Evolutionary conservation across 1,140 invertebrate genomes (phyloP).

Genomic region (Drosophila nikananu): DNA sequence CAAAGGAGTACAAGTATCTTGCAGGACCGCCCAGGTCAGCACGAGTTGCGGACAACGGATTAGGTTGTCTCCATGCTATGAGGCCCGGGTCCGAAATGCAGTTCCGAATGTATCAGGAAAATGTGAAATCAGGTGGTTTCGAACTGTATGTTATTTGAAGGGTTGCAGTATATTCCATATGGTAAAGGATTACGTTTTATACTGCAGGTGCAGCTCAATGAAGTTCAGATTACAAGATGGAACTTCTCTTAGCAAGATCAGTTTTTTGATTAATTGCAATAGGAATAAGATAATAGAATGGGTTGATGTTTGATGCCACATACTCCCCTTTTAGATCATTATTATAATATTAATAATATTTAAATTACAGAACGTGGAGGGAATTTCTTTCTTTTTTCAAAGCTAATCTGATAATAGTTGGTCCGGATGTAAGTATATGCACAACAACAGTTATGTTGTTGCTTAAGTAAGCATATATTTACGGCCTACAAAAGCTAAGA

Average conservation of each 20-base stretch:
- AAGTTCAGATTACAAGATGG: too few species aligned
- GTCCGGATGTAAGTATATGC: not conserved
- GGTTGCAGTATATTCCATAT: not conserved
- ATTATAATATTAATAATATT: not conserved
- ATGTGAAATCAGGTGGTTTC: slow-evolving; percentile 31
- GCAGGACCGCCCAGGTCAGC: slow-evolving; percentile 42
- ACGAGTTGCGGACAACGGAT: slow-evolving; percentile 54
- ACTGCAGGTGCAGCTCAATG: not conserved
- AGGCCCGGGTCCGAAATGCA: slow-evolving; percentile 20
- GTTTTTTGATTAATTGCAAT: too few species aligned
- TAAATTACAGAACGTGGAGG: not conserved
- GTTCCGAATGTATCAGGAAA: slow-evolving; percentile 31
- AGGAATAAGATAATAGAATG: not conserved
- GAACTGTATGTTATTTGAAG: slow-evolving; percentile 5
- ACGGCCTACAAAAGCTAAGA: not conserved
- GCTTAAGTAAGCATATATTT: not conserved
- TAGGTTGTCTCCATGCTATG: slow-evolving; percentile 47
- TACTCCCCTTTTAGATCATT: too few species aligned
- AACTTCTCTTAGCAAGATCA: not conserved
- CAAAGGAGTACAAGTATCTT: slow-evolving; percentile 14
- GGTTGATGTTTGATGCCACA: not conserved
- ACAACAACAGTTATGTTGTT: not conserved
- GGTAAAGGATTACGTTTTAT: not conserved
- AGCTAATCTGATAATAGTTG: not conserved
- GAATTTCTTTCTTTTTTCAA: not conserved